Evolutionary conservation across 1,140 invertebrate species (phyloP).

Genomic region (Achatina immaculata): DNA sequence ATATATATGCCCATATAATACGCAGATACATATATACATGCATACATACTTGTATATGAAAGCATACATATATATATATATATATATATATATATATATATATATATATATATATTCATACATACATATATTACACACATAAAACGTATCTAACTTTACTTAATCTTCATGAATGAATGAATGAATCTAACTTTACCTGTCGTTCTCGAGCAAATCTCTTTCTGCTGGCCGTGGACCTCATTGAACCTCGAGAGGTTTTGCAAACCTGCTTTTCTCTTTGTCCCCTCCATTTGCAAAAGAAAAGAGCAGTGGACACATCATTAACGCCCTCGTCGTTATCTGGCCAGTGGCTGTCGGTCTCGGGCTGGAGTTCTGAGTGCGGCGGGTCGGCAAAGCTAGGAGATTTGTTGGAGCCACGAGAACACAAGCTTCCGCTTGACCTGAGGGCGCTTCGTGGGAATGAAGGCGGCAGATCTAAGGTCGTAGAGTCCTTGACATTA

Average conservation of each 20-base stretch:
- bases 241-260: neutral
- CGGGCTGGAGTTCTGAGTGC: neutral
- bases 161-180: neutral
- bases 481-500: too few species aligned
- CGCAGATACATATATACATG: slow-evolving; percentile 5
- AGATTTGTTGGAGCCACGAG: too few species aligned
- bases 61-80: slow-evolving; percentile 11
- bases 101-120: slow-evolving; percentile 20
- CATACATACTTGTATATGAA: slow-evolving; percentile 5
- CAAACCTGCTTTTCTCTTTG: neutral
- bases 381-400: too few species aligned
- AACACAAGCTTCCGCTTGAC: too few species aligned
- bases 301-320: neutral
- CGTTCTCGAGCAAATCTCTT: neutral
- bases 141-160: neutral
- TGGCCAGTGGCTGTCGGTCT: too few species aligned
- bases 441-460: too few species aligned
- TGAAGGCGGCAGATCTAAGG: too few species aligned
- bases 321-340: neutral
- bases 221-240: neutral
- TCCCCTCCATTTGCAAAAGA: neutral
- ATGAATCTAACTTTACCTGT: neutral
- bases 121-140: neutral
- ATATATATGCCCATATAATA: slow-evolving; percentile 6
- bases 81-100: slow-evolving; percentile 18